Percentiles rank a stretch among this genome's conserved stretches.
phyloP scores from a whole-genome alignment of 2,113 vertebrate species.

The Pycnonotus jocosus region DNA sequence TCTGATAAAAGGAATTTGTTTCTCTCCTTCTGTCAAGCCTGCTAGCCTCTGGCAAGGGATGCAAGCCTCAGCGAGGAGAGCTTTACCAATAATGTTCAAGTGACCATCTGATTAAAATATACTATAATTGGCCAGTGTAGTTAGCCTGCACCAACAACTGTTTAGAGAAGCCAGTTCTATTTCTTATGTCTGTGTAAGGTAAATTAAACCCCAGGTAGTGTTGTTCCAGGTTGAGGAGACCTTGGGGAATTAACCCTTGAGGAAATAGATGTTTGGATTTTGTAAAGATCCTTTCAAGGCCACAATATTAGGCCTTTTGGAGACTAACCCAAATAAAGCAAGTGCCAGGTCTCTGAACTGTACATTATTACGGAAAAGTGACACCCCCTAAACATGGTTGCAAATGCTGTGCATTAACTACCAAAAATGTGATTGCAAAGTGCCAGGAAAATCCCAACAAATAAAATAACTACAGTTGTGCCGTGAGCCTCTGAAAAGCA shows the following conservation, averaged over 20 bases:
- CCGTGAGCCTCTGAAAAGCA: neutral
- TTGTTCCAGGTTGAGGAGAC: neutral
- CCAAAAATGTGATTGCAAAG: neutral
- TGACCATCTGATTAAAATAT: slow-evolving; percentile 28
- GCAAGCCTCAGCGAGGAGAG: neutral
- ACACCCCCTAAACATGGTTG: neutral
- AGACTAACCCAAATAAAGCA: neutral
- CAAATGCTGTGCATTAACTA: neutral
- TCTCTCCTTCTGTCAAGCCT: slow-evolving; percentile 21
- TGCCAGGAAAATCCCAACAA: neutral
- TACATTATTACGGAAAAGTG: neutral
- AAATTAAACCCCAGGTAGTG: neutral
- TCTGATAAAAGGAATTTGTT: slow-evolving; percentile 52
- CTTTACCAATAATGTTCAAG: slow-evolving; percentile 11
- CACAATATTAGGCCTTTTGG: neutral
- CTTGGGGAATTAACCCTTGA: neutral
- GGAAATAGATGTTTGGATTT: neutral
- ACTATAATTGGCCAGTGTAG: neutral
- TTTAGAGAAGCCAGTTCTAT: neutral
- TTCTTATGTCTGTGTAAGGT: neutral
- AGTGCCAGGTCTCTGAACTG: neutral
- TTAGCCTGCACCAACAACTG: neutral
- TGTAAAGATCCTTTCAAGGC: neutral
- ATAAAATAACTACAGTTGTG: neutral
- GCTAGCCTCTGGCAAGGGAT: slow-evolving; percentile 38